Conservation (phyloP, 1,140 invertebrate genomes). For the Lepidurus packardi region DNA sequence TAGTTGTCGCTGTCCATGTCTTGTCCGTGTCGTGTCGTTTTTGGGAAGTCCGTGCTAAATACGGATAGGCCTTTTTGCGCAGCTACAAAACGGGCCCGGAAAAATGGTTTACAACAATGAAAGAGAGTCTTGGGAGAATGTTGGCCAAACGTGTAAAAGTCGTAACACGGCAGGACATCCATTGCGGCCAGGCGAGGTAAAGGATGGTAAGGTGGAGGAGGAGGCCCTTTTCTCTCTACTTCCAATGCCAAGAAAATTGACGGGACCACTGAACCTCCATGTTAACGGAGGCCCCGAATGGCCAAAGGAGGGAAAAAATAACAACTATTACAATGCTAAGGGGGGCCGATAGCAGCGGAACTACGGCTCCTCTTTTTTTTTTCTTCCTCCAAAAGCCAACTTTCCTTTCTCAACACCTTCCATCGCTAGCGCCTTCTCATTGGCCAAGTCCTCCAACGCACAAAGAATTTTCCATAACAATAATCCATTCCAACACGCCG, state of each 20-base stretch:
- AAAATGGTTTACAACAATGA: constrained; percentile 12
- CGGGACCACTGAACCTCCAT: not conserved
- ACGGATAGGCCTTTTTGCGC: constrained; percentile 17
- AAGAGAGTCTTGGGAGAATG: not conserved
- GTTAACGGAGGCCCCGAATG: not conserved
- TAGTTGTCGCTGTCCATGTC: not conserved
- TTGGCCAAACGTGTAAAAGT: constrained; percentile 19
- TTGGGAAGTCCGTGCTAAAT: not conserved
- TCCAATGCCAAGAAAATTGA: not conserved
- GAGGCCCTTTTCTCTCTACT: not conserved
- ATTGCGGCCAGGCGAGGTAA: not conserved
- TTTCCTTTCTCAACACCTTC: constrained; percentile 17
- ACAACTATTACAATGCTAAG: constrained; percentile 16
- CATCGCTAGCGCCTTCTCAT: not conserved
- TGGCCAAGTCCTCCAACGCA: constrained; percentile 17
- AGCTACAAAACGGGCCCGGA: not conserved
- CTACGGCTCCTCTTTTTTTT: not conserved
- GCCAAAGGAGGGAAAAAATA: not conserved
- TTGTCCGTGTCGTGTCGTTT: not conserved
- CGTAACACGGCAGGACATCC: constrained; percentile 17
- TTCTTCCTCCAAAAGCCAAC: not conserved
- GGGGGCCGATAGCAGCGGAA: constrained; percentile 16
- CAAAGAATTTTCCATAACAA: constrained; percentile 12
- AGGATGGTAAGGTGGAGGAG: not conserved
- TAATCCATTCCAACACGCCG: constrained; percentile 1